phyloP scores from a whole-genome alignment of 2,888 invertebrate species.

The Didymodactylos carnosus region DNA sequence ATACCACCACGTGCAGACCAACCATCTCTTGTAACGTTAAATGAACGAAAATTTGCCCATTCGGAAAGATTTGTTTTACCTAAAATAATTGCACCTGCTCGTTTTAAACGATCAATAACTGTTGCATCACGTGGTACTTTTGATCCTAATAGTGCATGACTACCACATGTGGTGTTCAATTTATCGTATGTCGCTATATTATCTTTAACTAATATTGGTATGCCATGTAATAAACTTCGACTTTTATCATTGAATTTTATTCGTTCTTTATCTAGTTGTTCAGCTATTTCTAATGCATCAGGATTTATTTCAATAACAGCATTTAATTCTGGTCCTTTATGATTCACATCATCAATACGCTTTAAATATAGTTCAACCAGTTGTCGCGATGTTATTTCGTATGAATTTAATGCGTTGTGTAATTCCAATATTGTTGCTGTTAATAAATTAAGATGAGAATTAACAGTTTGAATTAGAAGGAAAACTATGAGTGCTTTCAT shows the following conservation, averaged over 20 bases:
- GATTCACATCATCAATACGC: neutral
- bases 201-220: neutral
- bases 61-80: neutral
- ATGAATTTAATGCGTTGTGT: too few species aligned
- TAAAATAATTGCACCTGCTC: neutral
- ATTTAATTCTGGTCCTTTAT: neutral
- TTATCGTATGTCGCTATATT: neutral
- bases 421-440: too few species aligned
- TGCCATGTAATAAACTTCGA: neutral
- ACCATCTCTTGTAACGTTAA: neutral
- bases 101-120: neutral
- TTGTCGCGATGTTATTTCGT: neutral
- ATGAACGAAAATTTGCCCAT: neutral
- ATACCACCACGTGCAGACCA: neutral
- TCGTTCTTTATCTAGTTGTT: neutral
- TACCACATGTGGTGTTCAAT: neutral
- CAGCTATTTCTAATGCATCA: neutral
- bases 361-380: neutral
- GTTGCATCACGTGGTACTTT: neutral
- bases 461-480: too few species aligned
- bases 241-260: too few species aligned
- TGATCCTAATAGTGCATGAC: neutral
- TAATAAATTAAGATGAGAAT: too few species aligned
- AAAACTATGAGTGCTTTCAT: too few species aligned
- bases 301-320: neutral